These are phyloP conservation scores for Clivina fossor DNA, from an alignment of 2,888 invertebrate genomes.

Conservation along the genomic window DNA sequence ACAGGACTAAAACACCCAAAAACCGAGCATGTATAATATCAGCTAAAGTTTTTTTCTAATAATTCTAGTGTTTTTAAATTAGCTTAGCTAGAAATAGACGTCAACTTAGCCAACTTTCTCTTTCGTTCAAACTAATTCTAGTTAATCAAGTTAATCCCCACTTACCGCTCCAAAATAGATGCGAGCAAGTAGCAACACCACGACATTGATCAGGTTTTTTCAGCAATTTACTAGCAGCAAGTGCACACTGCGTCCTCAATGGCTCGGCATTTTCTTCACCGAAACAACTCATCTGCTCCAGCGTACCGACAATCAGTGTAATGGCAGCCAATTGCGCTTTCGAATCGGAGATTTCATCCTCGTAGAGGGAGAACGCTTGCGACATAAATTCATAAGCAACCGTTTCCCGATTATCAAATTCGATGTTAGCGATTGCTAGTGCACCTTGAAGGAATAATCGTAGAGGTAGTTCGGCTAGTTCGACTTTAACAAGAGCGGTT, in stretches of 20 bases:
- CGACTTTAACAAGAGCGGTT: conserved; percentile 90
- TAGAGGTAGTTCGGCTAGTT: conserved; percentile 89
- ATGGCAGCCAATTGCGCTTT: conserved; percentile 96
- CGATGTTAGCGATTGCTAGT: conserved; percentile 86
- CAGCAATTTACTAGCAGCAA: conserved; percentile 92
- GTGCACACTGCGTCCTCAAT: conserved; percentile 90
- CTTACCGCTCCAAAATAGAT: conserved; percentile 95
- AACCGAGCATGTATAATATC: too few relatives aligned
- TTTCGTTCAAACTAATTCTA: too few relatives aligned
- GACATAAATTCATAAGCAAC: conserved; percentile 99
- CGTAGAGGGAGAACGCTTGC: conserved; percentile 93
- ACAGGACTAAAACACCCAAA: too few relatives aligned
- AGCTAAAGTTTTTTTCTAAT: too few relatives aligned
- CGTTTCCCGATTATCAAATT: conserved; percentile 93
- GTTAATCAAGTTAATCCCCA: too few relatives aligned
- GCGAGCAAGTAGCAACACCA: conserved; percentile 90
- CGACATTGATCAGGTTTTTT: conserved; percentile 99
- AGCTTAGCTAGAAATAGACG: too few relatives aligned
- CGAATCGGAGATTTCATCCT: conserved; percentile 97
- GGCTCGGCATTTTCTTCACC: conserved; percentile 97
- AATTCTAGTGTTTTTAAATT: too few relatives aligned
- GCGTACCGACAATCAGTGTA: conserved; percentile 91
- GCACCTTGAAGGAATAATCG: conserved; percentile 95
- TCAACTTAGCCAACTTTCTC: too few relatives aligned
- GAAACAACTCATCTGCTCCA: conserved; percentile 93